Base-by-base conservation (phyloP, 1,140 invertebrate species). In the Penaeus indicus region DNA sequence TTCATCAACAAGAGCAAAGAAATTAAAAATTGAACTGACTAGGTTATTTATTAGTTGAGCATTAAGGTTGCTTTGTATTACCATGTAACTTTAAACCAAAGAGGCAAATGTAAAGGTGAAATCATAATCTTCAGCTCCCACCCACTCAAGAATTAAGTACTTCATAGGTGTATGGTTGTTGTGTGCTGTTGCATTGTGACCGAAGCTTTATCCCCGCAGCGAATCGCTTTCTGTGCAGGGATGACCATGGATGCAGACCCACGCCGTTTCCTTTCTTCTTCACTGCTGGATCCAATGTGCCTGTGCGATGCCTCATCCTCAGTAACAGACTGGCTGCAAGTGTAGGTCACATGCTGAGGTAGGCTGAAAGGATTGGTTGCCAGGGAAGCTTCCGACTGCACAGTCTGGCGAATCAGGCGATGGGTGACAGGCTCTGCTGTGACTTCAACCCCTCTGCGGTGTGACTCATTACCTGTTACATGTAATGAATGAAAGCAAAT, bases 361-460 rank as follows among this genome's bases (percentile, higher is more conserved):
- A 27, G 25, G 38, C 0, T 62, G 61, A 32, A 25, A 21, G 60
- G 54, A 62, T 61, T 38, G n/a, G 38, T 16, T 75, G 78, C 18
- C 19, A 18, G 27, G 18, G 38, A 38, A 32, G 77, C 27, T 62
- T 62, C 42, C 60, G 84, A 27, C 54, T 32, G 47, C 11, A 27
- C 16, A 1, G 69, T 78, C n/a, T 62, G 54, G n/a, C 21, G 27
- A 75, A 32, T 5, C 13, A 69, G 22, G 60, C 19, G 25, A 8
- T 86, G 61, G 21, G 62, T 38, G 19, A 77, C 13, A 42, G 69
- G 69, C 32, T 69, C 67, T 22, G 80, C 60, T 18, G 86, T 27
- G 22, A 88, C 86, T 78, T 88, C 86, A n/a, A 88, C 80, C n/a
- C 86, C 86, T 42, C 86, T 80, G 16, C 86, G 80, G n/a, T 82